Conservation (phyloP, 2,888 invertebrate genomes). For the Erebia aethiops region DNA sequence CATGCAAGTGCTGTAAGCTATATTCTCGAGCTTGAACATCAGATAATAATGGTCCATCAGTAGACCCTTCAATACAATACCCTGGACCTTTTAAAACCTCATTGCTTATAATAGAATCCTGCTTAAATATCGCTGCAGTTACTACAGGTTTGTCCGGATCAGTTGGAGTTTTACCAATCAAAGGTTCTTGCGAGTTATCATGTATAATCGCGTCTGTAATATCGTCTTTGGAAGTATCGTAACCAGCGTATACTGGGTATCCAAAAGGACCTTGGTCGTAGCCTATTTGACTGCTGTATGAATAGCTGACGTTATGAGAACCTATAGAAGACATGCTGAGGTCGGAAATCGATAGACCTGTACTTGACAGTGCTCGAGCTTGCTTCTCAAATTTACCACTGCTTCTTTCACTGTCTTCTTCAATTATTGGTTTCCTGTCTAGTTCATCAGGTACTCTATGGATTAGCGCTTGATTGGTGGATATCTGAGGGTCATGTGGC, state of each 20-base stretch:
- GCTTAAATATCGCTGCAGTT: conserved; percentile 87
- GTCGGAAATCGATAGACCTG: conserved; percentile 92
- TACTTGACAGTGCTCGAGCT: conserved; percentile 84
- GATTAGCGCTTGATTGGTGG: conserved; percentile 76
- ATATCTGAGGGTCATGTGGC: conserved; percentile 70
- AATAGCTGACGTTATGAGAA: conserved; percentile 88
- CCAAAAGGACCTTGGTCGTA: conserved; percentile 89
- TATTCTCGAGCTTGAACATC: conserved; percentile 78
- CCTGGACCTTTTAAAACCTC: conserved; percentile 73
- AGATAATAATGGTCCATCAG: conserved; percentile 76
- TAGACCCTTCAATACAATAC: conserved; percentile 78
- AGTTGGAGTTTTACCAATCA: conserved; percentile 74
- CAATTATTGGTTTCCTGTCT: conserved; percentile 57
- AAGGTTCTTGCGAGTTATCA: conserved; percentile 75
- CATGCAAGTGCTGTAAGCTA: conserved; percentile 71
- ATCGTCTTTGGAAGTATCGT: conserved; percentile 73
- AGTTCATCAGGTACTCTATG: conserved; percentile 72
- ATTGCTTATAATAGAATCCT: conserved; percentile 80
- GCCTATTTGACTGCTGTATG: conserved; percentile 90
- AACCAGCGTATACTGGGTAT: conserved; percentile 85
- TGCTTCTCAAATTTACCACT: conserved; percentile 64
- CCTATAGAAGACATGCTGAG: conserved; percentile 88
- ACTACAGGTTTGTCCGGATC: conserved; percentile 86
- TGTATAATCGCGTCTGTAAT: conserved; percentile 62
- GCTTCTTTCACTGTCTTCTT: conserved; percentile 65